Base-by-base conservation (phyloP, 2,797 vertebrate species). In the Australoheros facetus region DNA sequence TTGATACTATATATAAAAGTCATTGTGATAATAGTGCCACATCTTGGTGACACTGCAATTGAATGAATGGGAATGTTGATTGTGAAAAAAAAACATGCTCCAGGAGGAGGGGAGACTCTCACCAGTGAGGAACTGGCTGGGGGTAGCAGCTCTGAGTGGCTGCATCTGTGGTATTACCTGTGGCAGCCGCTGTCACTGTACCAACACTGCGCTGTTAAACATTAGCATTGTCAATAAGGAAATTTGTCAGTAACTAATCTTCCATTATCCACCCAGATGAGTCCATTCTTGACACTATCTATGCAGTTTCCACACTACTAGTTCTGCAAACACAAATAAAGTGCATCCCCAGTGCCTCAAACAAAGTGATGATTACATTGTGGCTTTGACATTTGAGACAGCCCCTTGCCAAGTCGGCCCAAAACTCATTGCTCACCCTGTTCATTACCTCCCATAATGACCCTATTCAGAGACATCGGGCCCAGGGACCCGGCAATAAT, bases 371-470 rank as follows among this genome's bases (percentile, higher is more conserved):
- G 83, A 92, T 92, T 94, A 88, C 91, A 90, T 71, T 87, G 81
- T 78, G 83, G 87, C 84, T 84, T 87, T 93, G 91, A 89, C 88
- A 91, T 93, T 90, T 91, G 75, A 86, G 84, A 72, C 85, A 78
- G 75, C 82, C 84, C 42, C 79, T 85, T 73, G 83, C 80, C 85
- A 91, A 92, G 85, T 84, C 53, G 26, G 80, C 86, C 89, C 82
- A 85, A 89, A 93, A 93, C 85, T 88, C 88, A 90, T 87, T 89
- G 89, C 88, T 92, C 83, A 88, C 91, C 86, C 88, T 86, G 82
- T 93, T 94, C 90, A 94, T 92, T 92, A 91, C 81, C 88, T 91
- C 78, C 88, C 83, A 77, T 88, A 91, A 94, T 92, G 92, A 92
- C 88, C 87, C 89, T 75, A 87, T 92, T 90, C 89, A 81, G 79